Percentiles rank a stretch among this genome's conserved stretches.
phyloP scores from a whole-genome alignment of 2,888 invertebrate species.

The Meta bourneti region DNA sequence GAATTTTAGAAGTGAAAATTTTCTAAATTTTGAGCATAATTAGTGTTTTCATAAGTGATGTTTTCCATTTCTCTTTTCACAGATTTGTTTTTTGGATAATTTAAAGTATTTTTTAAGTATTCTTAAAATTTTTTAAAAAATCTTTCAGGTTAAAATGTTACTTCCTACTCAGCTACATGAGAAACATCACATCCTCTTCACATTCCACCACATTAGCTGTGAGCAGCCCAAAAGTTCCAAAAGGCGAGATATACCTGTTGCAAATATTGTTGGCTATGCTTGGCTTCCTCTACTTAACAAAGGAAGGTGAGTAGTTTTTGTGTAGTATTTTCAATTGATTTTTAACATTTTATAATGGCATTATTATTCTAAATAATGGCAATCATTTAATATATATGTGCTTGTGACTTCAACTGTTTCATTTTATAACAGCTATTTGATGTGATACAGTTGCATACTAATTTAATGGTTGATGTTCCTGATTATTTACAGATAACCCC shows the following conservation, averaged over 20 bases:
- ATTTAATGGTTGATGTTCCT: too few relatives aligned
- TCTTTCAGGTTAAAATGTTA: constrained; percentile 87
- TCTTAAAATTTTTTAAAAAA: too few relatives aligned
- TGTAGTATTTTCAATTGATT: not conserved
- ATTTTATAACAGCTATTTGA: not conserved
- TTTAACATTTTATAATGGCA: not conserved
- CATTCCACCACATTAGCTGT: constrained; percentile 97
- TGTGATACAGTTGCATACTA: not conserved
- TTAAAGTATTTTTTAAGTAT: too few relatives aligned
- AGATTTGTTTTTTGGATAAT: too few relatives aligned
- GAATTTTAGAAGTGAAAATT: too few relatives aligned
- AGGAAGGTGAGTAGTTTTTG: constrained; percentile 83
- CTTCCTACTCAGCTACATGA: constrained; percentile 91
- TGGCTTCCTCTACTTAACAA: constrained; percentile 94
- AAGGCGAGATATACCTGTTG: constrained; percentile 82
- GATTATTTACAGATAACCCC: too few relatives aligned
- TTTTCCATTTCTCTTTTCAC: too few relatives aligned
- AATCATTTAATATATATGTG: not conserved
- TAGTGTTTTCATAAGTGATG: too few relatives aligned
- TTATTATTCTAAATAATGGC: not conserved
- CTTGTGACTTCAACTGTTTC: not conserved
- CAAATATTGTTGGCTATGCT: constrained; percentile 91
- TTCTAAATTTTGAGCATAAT: too few relatives aligned
- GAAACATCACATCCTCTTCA: constrained; percentile 95
- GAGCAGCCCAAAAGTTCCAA: constrained; percentile 85